Evolutionary conservation across 2,888 invertebrate genomes (phyloP), one percentile per base, ranked within the genome.

Genomic region (Dasysyrphus albostriatus): DNA sequence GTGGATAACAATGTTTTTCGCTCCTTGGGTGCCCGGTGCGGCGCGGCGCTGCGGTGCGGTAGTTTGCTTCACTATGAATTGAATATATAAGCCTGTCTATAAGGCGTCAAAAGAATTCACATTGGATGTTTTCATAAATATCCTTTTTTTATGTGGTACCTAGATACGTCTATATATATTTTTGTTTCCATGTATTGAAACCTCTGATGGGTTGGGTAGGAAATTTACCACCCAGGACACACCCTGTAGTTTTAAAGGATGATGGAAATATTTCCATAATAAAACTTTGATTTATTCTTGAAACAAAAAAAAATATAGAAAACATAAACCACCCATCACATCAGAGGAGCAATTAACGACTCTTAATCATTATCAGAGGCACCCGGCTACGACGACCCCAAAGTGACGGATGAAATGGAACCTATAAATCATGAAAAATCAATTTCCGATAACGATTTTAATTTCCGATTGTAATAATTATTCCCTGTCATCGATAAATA

Each of bases 381-480:
- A 72, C 75, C 44, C 47, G 70, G 42, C 51, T 54, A 34, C 74
- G 74, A 75, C 54, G 3, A 54, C 78, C 73, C 56, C 78, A 82
- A 78, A 78, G 59, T 75, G 83, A 85, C 82, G 85, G 69, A 85
- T 85, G 82, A 82, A 85, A 85, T 85, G 63, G 73, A 85, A 72
- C 83, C 70, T 67, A 87, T 87, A 87, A 87, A 87, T 87, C 87
- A 87, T 78, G 87, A 83, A 82, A 91, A 91, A 91, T 91, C 91
- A 92, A 92, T 91, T 91, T 91, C 91, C 91, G 89, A 88, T 89
- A 88, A 88, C 90, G 90, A 90, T 91, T 90, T 91, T 91, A 91
- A 91, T 91, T 91, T 91, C 91, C 91, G 91, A 90, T 91, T 90
- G 91, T 89, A 91, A 91, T 92, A 92, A 91, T 91, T 91, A 91